These are phyloP conservation scores for Myotis yumanensis DNA, from an alignment of 2,113 vertebrate species.

Conservation along the genomic window DNA sequence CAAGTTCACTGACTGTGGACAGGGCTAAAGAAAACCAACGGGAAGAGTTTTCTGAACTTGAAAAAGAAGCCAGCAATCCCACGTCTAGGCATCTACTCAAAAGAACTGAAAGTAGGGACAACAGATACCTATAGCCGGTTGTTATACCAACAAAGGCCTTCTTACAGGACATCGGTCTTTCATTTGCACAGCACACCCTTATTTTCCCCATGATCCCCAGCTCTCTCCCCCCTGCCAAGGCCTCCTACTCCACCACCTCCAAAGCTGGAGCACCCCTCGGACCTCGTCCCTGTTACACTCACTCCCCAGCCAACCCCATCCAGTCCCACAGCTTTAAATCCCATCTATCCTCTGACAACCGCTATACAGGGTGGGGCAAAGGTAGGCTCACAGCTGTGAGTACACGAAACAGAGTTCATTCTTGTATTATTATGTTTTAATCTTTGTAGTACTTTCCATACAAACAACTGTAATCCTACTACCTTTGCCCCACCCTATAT, in stretches of 20 bases:
- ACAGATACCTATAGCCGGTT: neutral
- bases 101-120: neutral
- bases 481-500: neutral
- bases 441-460: neutral
- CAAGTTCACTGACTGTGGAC: neutral
- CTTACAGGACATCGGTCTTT: neutral
- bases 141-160: neutral
- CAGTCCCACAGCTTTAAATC: neutral
- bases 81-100: neutral
- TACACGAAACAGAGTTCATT: neutral
- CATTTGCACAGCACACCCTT: neutral
- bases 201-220: neutral
- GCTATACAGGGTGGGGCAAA: neutral
- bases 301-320: neutral
- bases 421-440: neutral
- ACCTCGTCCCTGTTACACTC: accelerated
- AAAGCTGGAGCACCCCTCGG: neutral
- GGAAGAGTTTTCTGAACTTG: neutral
- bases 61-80: neutral
- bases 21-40: neutral
- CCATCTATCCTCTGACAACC: neutral
- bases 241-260: neutral
- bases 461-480: neutral
- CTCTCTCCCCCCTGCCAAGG: neutral
- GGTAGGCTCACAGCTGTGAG: neutral